phyloP scores from a whole-genome alignment of 1,140 invertebrate species.

The Adelges cooleyi region DNA sequence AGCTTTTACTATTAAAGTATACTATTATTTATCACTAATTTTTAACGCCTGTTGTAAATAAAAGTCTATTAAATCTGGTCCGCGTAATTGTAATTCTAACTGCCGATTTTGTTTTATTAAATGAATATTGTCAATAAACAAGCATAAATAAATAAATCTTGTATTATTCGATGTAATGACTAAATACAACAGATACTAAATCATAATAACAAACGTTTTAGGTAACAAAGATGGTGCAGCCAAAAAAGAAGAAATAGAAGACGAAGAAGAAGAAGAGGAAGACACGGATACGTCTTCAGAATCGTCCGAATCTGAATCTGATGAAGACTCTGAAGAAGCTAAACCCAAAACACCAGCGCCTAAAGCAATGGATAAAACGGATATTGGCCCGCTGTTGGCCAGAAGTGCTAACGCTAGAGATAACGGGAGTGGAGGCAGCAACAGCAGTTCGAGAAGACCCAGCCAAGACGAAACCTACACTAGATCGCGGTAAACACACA shows the following conservation, averaged over 20 bases:
- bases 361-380: constrained; percentile 56
- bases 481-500: constrained; percentile 15
- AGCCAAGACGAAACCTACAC: constrained; percentile 25
- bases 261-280: constrained; percentile 39
- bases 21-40: too few species aligned
- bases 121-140: too few species aligned
- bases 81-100: too few species aligned
- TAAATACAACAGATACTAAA: too few species aligned
- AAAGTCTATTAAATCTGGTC: too few species aligned
- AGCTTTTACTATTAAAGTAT: too few species aligned
- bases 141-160: too few species aligned
- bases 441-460: constrained; percentile 29
- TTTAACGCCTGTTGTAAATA: too few species aligned
- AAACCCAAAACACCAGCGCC: constrained; percentile 32
- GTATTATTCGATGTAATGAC: too few species aligned
- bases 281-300: constrained; percentile 45
- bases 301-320: constrained; percentile 57
- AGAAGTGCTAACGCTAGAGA: constrained; percentile 58
- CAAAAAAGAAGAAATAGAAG: constrained; percentile 30
- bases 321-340: constrained; percentile 47
- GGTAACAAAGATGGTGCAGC: constrained; percentile 12
- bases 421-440: constrained; percentile 18
- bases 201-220: neutral
- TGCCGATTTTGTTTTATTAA: too few species aligned
- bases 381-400: constrained; percentile 65